phyloP scores from a whole-genome alignment of 2,888 invertebrate species.

The Chrysina gloriosa region DNA sequence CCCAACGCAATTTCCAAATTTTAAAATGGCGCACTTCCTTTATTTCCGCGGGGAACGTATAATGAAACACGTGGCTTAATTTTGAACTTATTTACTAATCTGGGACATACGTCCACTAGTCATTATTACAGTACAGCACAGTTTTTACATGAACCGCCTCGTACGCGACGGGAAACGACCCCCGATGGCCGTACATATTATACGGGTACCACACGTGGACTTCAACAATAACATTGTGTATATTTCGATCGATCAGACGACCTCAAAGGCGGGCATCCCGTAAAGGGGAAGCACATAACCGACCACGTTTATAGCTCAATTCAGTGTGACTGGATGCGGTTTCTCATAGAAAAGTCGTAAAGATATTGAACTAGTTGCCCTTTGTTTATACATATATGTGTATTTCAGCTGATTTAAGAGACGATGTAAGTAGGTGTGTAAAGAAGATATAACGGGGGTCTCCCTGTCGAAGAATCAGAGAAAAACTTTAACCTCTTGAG shows the following conservation, averaged over 20 bases:
- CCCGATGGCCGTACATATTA: constrained; percentile 25
- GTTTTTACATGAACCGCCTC: constrained; percentile 27
- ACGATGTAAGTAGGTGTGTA: too few relatives aligned
- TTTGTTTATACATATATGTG: constrained; percentile 19
- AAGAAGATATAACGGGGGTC: too few relatives aligned
- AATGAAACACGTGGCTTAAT: constrained; percentile 1
- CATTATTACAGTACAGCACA: background rate
- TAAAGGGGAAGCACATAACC: constrained; percentile 40
- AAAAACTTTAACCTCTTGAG: too few relatives aligned
- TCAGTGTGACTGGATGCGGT: constrained; percentile 38
- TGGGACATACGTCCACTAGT: background rate
- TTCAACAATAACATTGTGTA: constrained; percentile 40
- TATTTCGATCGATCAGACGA: constrained; percentile 38
- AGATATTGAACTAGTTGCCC: constrained; percentile 7
- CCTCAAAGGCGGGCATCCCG: constrained; percentile 38
- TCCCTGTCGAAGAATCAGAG: too few relatives aligned
- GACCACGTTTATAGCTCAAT: constrained; percentile 44
- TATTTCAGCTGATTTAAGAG: background rate
- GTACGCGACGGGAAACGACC: constrained; percentile 31
- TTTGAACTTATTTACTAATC: constrained; percentile 17
- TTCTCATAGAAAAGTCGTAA: constrained; percentile 31
- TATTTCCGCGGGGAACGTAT: too few relatives aligned
- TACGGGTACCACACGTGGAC: constrained; percentile 31
- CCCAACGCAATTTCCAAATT: too few relatives aligned
- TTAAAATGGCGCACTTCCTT: too few relatives aligned